Percentiles rank a stretch among this genome's conserved stretches.
phyloP scores from a whole-genome alignment of 2,888 invertebrate genomes.

The Pyrocoelia pectoralis region DNA sequence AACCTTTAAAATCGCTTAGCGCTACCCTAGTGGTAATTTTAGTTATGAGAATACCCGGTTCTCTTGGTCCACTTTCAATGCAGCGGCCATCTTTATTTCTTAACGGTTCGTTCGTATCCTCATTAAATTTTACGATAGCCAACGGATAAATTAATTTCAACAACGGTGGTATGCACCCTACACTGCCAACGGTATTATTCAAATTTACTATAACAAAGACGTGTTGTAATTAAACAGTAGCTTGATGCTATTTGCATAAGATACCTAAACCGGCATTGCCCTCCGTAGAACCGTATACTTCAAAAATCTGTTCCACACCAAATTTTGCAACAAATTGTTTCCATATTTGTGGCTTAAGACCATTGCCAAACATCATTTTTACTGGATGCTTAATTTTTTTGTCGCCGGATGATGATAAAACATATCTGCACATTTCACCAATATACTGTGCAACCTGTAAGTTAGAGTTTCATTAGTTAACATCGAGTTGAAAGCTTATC shows the following conservation, averaged over 20 bases:
- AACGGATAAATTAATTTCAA: slow-evolving; percentile 69
- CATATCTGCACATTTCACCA: slow-evolving; percentile 88
- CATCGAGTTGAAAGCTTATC: no score
- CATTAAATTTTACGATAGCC: slow-evolving; percentile 69
- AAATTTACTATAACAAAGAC: slow-evolving; percentile 84
- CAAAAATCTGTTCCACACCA: slow-evolving; percentile 70
- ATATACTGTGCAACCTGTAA: slow-evolving; percentile 63
- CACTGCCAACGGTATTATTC: slow-evolving; percentile 87
- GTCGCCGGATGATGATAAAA: slow-evolving; percentile 64
- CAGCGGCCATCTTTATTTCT: slow-evolving; percentile 77
- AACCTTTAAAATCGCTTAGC: slow-evolving; percentile 73
- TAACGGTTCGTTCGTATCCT: slow-evolving; percentile 75
- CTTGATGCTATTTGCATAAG: not conserved
- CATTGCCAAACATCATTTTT: slow-evolving; percentile 5
- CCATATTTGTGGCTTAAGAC: slow-evolving; percentile 13
- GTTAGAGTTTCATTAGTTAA: no score
- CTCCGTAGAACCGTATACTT: slow-evolving; percentile 97
- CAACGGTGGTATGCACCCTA: slow-evolving; percentile 85
- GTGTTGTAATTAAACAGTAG: not conserved
- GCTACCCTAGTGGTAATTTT: slow-evolving; percentile 65
- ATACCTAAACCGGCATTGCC: slow-evolving; percentile 92
- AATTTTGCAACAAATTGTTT: slow-evolving; percentile 61
- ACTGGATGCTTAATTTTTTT: not conserved
- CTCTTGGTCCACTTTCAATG: slow-evolving; percentile 79
- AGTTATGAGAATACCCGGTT: slow-evolving; percentile 87